Conservation (phyloP, 2,888 invertebrate genomes). For the Piscicola geometra region DNA sequence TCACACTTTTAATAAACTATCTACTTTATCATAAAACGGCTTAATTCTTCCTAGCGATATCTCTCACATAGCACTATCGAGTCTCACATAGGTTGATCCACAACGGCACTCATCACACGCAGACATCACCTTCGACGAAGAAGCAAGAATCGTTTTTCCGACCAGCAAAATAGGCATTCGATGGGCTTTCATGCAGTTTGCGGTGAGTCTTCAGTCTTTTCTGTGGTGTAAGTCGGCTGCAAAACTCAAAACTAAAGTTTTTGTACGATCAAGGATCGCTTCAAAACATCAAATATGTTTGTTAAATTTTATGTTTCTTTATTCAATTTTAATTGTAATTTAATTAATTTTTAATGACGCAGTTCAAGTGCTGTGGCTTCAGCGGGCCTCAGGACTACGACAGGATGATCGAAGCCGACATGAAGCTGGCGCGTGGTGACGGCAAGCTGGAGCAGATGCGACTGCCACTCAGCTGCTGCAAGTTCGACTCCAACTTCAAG, state of each 20-base stretch:
- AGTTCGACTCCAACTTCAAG: constrained; percentile 4
- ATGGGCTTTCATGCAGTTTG: neutral
- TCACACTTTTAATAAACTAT: too few species aligned
- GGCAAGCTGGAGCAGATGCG: neutral
- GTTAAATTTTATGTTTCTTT: too few species aligned
- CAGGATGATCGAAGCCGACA: neutral
- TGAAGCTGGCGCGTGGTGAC: neutral
- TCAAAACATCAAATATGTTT: too few species aligned
- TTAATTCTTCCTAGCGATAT: too few species aligned
- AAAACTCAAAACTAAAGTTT: too few species aligned
- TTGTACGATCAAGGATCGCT: too few species aligned
- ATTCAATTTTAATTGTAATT: too few species aligned
- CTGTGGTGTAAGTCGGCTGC: too few species aligned
- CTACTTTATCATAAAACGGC: too few species aligned
- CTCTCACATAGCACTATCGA: too few species aligned
- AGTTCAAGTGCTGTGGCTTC: constrained; percentile 25
- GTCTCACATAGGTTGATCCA: too few species aligned
- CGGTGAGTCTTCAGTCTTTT: neutral
- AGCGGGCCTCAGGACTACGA: constrained; percentile 16
- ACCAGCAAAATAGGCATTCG: neutral
- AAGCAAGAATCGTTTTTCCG: neutral
- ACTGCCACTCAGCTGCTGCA: constrained; percentile 20
- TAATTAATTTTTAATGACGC: neutral
- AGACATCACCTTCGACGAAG: constrained; percentile 10
- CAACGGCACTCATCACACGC: too few species aligned